Base-by-base conservation (phyloP, 2,888 invertebrate genomes). In the Willowsia nigromaculata region DNA sequence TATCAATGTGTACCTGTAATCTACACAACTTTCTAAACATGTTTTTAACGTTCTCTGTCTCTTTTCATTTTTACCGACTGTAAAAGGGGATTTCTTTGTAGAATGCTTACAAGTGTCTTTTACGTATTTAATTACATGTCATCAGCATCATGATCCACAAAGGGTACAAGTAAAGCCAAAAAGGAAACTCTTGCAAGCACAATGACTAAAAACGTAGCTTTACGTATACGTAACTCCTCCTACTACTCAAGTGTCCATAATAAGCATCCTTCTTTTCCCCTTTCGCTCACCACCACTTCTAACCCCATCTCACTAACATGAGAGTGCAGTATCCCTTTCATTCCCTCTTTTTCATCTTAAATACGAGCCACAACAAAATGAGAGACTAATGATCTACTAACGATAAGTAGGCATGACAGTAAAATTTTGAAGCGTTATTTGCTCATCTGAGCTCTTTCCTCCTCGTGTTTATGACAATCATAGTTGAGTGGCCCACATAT, bases 381-480 rank as follows among this genome's bases (percentile, higher is more conserved):
- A 74, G 25, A 76, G 76, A 30, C 76, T 78, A 78, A 78, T 78
- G 76, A 78, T 53, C 53, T 78, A 33, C 76, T 50, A 78, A n/a
- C n/a, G n/a, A n/a, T n/a, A n/a, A 78, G 53, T 74, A 74, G 74
- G 30, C 27, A 0, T 43, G 47, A 15, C 74, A 74, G 25, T 25
- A 43, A 40, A 71, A 40, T 22, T 3, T 1, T 13, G 11, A 3
- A 43, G 43, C 43, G 9, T 13, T 43, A 43, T 3, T 43, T 43
- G 9, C 9, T 13, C 13, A 9, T 37, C 5, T 37, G 37, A 6
- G 4, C 43, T 13, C 43, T 43, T 6, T 43, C 11, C 13, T 9
- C 43, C 37, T 6, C 37, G 37, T 6, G 13, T 9, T 13, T 43
- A 6, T 43, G 37, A 37, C 9, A 9, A 6, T 9, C 11, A 13